Evolutionary conservation across 64 coral and sea anemone genomes (phyloP).

Genomic region (Anthopleura sola): DNA sequence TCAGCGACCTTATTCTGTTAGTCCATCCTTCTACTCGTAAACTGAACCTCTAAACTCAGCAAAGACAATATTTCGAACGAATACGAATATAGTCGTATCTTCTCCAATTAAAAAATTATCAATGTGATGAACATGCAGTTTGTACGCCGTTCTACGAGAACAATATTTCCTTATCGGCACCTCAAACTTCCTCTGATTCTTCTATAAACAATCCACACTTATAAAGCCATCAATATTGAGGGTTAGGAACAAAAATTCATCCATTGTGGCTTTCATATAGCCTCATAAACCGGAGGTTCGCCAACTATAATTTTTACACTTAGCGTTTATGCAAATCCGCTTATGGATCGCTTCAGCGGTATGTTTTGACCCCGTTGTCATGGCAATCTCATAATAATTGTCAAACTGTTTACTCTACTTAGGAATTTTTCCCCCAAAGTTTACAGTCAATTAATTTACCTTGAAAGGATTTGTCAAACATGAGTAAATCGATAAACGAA

Average conservation of each 20-base stretch:
- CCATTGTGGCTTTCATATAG: background rate
- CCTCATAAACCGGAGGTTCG: background rate
- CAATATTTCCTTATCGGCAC: background rate
- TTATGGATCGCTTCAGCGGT: background rate
- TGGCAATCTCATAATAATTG: background rate
- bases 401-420: background rate
- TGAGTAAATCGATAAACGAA: background rate
- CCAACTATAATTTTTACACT: background rate
- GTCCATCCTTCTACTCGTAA: background rate
- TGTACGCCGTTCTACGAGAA: background rate
- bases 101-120: background rate
- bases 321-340: background rate
- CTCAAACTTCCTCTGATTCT: background rate
- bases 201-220: background rate
- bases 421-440: background rate
- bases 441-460: background rate
- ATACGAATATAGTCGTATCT: background rate
- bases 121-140: background rate
- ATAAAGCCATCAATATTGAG: background rate
- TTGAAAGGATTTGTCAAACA: background rate
- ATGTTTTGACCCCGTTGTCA: conserved; percentile 18
- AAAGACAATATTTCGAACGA: background rate
- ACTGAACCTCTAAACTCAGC: background rate
- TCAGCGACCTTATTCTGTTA: background rate
- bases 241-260: background rate